Percentiles rank a stretch among this genome's conserved stretches.
phyloP scores from a whole-genome alignment of 1,140 invertebrate genomes.

The Pinna nobilis region DNA sequence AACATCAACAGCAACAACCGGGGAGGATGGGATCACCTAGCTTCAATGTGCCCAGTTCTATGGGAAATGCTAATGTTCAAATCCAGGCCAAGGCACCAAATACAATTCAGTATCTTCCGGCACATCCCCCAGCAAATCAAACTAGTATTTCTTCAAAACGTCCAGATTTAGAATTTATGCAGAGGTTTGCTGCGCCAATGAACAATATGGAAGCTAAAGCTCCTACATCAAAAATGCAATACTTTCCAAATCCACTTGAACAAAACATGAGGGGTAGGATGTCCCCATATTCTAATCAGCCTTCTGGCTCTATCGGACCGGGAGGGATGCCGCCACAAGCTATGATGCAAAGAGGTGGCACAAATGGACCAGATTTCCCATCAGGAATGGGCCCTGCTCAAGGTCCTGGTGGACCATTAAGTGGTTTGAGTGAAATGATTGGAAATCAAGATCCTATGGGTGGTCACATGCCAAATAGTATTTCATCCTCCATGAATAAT shows the following conservation, averaged over 20 bases:
- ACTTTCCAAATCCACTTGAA: conserved; percentile 55
- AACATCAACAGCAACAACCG: conserved; percentile 40
- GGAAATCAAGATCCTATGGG: conserved; percentile 12
- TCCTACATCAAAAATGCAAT: conserved; percentile 82
- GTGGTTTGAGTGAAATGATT: conserved; percentile 32
- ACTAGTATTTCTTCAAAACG: conserved; percentile 78
- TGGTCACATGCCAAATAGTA: conserved; percentile 14
- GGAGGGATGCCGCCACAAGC: conserved; percentile 44
- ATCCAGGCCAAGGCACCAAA: conserved; percentile 97
- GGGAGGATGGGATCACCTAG: conserved; percentile 50
- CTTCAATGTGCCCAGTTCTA: conserved; percentile 52
- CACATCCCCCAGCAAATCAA: conserved; percentile 74
- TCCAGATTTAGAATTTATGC: conserved; percentile 93
- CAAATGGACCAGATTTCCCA: conserved; percentile 27
- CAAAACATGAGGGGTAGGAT: conserved; percentile 57
- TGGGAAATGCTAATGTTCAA: conserved; percentile 75
- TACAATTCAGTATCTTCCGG: conserved; percentile 97
- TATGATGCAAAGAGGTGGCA: conserved; percentile 33
- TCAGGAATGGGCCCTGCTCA: conserved; percentile 46
- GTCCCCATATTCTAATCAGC: conserved; percentile 59
- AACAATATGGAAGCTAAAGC: conserved; percentile 82
- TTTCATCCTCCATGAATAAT: too few relatives aligned
- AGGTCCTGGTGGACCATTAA: conserved; percentile 41
- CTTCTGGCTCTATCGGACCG: conserved; percentile 61
- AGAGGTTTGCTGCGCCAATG: conserved; percentile 82